Base-by-base conservation (phyloP, 2,888 invertebrate genomes). In the Agrochola litura region DNA sequence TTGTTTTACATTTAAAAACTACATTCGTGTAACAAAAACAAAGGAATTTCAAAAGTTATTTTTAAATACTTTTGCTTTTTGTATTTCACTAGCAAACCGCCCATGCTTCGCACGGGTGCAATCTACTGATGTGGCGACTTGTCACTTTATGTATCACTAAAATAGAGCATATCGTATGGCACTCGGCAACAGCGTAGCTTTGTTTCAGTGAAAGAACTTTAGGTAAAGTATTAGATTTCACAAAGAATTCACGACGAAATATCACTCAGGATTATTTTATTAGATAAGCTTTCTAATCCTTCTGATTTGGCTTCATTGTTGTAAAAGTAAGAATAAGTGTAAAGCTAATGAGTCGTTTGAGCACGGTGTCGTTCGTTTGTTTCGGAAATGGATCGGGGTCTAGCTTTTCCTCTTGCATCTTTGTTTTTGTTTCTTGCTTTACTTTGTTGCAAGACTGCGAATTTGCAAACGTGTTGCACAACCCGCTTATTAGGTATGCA, bases 261-360 rank as follows among this genome's bases (percentile, higher is more conserved):
- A 56, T 25, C 8, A 41, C 19, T 19, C 8, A 30, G 43, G 3
- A n/a, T 30, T 30, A 30, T 30, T 30, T 16, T 69, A 6, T 46
- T 12, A 73, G 19, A 16, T 25, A 49, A 46, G 9, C 6, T 37
- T 37, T 30, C 9, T 68, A 0, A 43, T n/a, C 12, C 72, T 84
- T 86, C 83, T 84, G 86, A 1, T 60, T 6, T n/a, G 14, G 46
- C 37, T 66, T 25, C 3, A 25, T 49, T 60, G 63, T 78, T 56
- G 73, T 72, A 72, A 77, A 77, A 84, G 77, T 79, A 83, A 84
- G 81, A 89, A 84, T 83, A 87, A 87, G 79, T 76, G 79, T 83
- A 89, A 82, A 89, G 89, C 91, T 92, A 93, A 93, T 93, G 93
- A 92, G 88, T 89, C 88, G 87, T 91, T 92, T 90, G 90, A 88